These are phyloP conservation scores for Drosophila bipectinata DNA, from an alignment of 1,140 invertebrate genomes.

Conservation along the genomic window DNA sequence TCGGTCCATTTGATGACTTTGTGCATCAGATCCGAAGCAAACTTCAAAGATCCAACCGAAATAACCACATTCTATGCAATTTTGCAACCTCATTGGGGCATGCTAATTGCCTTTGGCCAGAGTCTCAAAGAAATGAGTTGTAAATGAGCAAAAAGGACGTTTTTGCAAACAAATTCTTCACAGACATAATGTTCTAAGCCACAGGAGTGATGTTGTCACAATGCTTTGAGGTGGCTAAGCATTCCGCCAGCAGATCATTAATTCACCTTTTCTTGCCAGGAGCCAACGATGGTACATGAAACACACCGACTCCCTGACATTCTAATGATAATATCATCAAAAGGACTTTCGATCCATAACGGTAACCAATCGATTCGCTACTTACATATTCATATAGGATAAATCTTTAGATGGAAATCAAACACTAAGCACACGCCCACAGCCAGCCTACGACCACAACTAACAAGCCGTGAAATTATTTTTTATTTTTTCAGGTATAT, in stretches of 20 bases:
- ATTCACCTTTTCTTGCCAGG: slow-evolving; percentile 46
- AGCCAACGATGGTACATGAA: slow-evolving; percentile 45
- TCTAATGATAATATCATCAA: slow-evolving; percentile 77
- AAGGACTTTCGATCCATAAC: slow-evolving; percentile 38
- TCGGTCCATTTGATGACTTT: slow-evolving; percentile 41
- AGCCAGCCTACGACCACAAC: slow-evolving; percentile 33
- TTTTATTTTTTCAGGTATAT: slow-evolving; percentile 21
- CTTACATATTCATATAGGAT: slow-evolving; percentile 15
- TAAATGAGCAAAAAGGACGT: slow-evolving; percentile 69
- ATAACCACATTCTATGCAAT: slow-evolving; percentile 21
- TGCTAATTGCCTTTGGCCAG: slow-evolving; percentile 76
- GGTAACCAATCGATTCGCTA: slow-evolving; percentile 69
- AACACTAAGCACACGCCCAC: slow-evolving; percentile 73
- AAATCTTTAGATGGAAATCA: slow-evolving; percentile 65
- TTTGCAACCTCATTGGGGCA: slow-evolving; percentile 64
- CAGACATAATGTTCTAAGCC: slow-evolving; percentile 13
- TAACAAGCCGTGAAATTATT: slow-evolving; percentile 76
- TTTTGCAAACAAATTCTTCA: slow-evolving; percentile 42
- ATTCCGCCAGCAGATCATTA: slow-evolving; percentile 56
- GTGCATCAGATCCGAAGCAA: slow-evolving; percentile 4
- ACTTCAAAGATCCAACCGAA: slow-evolving; percentile 63
- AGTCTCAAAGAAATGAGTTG: slow-evolving; percentile 79
- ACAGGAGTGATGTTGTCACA: slow-evolving; percentile 37
- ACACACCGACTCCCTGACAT: slow-evolving; percentile 48
- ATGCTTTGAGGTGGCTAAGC: slow-evolving; percentile 53